A percentile compares a stretch with the other conserved stretches of the same genome.
These are phyloP conservation scores for Caenorhabditis angaria DNA, from an alignment of 2,888 invertebrate genomes.

Conservation along the genomic window DNA sequence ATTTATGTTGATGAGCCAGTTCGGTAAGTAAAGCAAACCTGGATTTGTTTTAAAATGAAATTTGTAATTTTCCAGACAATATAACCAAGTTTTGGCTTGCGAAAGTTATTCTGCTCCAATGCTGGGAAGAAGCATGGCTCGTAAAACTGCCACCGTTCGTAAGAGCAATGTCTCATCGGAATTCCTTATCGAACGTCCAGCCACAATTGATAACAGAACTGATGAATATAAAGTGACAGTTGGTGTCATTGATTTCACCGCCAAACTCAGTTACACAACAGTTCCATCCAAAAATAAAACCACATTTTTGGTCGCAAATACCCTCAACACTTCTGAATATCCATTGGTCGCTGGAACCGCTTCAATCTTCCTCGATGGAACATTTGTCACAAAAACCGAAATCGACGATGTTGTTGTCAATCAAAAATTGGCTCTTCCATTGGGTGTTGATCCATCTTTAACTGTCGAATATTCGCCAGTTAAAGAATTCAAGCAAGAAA, in stretches of 20 bases:
- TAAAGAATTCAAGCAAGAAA: constrained; percentile 68
- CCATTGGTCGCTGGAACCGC: constrained; percentile 58
- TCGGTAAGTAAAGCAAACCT: neutral
- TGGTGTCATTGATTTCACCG: constrained; percentile 71
- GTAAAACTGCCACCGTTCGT: constrained; percentile 17
- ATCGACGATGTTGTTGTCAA: constrained; percentile 34
- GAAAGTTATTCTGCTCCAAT: too few relatives aligned
- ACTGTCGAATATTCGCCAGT: constrained; percentile 72
- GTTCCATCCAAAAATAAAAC: constrained; percentile 67
- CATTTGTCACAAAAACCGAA: constrained; percentile 50
- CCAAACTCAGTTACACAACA: constrained; percentile 70
- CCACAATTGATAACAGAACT: constrained; percentile 30
- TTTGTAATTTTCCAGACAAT: too few relatives aligned
- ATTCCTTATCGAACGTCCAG: constrained; percentile 26
- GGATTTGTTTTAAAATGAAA: too few relatives aligned
- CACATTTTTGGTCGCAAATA: constrained; percentile 54
- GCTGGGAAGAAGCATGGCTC: too few relatives aligned
- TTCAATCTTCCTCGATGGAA: constrained; percentile 57
- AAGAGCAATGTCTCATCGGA: constrained; percentile 30
- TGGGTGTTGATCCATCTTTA: constrained; percentile 73
- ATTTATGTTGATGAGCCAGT: constrained; percentile 4
- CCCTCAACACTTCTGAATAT: constrained; percentile 52
- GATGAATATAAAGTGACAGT: constrained; percentile 63
- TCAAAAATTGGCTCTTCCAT: constrained; percentile 61
- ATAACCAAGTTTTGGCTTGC: too few relatives aligned